Evolutionary conservation across 2,797 vertebrate species (phyloP).

Genomic region (Chloroceryle amazona): DNA sequence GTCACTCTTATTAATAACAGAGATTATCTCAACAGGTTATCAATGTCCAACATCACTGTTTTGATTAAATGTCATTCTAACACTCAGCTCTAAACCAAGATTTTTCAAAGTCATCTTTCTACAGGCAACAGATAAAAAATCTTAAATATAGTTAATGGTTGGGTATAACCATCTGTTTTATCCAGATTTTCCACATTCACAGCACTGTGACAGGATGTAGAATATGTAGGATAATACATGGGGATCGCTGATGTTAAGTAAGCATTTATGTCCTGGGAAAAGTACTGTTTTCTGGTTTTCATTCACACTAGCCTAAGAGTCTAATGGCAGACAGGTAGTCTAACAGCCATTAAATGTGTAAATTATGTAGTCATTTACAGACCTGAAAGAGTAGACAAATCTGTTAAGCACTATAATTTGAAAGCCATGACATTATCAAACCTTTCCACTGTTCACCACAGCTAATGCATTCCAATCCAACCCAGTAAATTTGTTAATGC

Average conservation of each 20-base stretch:
- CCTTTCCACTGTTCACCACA: constrained; percentile 18
- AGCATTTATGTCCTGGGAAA: constrained; percentile 21
- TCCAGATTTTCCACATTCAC: neutral
- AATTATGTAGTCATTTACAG: constrained; percentile 63
- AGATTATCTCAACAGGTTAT: constrained; percentile 56
- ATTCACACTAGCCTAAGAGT: constrained; percentile 12
- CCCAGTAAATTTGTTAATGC: constrained; percentile 45
- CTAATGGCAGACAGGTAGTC: constrained; percentile 49
- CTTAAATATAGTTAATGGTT: neutral
- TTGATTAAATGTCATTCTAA: constrained; percentile 28
- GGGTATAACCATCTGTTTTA: neutral
- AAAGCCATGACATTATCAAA: constrained; percentile 60
- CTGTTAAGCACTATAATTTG: constrained; percentile 54
- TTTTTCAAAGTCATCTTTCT: neutral
- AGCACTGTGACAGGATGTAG: neutral
- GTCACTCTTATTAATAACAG: constrained; percentile 63
- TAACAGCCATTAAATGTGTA: constrained; percentile 45
- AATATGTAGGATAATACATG: neutral
- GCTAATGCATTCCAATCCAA: constrained; percentile 35
- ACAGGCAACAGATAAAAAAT: neutral
- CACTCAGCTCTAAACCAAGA: neutral
- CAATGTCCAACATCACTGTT: neutral
- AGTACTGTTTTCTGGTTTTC: constrained; percentile 24
- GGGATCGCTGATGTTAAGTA: neutral
- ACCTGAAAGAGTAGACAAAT: constrained; percentile 46